Evolutionary conservation across 2,888 invertebrate genomes (phyloP).

Genomic region (Boloria selene): DNA sequence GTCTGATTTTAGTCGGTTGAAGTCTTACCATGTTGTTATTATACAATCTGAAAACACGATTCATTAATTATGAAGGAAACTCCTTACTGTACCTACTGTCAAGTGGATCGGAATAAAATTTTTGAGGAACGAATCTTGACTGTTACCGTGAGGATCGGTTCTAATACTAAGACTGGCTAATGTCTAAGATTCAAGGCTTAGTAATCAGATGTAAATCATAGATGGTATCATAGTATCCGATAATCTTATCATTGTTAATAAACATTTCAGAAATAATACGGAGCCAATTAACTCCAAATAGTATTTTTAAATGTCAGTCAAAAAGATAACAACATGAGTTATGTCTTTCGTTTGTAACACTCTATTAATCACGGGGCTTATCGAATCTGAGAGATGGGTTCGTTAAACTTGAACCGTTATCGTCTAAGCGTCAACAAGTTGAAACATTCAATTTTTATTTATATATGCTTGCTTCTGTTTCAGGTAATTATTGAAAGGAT

Average conservation of each 20-base stretch:
- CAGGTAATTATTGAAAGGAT: conserved; percentile 16
- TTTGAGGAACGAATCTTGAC: too few species aligned
- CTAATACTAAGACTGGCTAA: too few species aligned
- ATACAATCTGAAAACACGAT: too few species aligned
- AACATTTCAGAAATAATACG: not conserved
- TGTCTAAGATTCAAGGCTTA: not conserved
- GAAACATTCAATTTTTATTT: not conserved
- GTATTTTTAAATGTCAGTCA: not conserved
- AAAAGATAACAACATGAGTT: conserved; percentile 23
- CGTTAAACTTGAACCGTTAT: conserved; percentile 29
- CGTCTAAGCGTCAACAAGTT: not conserved
- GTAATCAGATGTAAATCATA: not conserved
- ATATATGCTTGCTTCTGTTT: conserved; percentile 15
- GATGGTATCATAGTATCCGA: not conserved
- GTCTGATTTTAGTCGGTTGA: too few species aligned
- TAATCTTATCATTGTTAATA: not conserved
- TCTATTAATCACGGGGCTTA: conserved; percentile 23
- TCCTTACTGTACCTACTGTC: too few species aligned
- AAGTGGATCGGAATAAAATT: too few species aligned
- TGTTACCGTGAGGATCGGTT: too few species aligned
- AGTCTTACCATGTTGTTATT: too few species aligned
- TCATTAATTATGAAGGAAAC: too few species aligned
- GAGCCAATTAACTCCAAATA: conserved; percentile 4
- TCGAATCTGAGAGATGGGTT: conserved; percentile 34
- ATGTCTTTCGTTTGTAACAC: conserved; percentile 19